A percentile compares a stretch with the other conserved stretches of the same genome.
phyloP scores from a whole-genome alignment of 2,888 invertebrate genomes.

The Clostera curtula region DNA sequence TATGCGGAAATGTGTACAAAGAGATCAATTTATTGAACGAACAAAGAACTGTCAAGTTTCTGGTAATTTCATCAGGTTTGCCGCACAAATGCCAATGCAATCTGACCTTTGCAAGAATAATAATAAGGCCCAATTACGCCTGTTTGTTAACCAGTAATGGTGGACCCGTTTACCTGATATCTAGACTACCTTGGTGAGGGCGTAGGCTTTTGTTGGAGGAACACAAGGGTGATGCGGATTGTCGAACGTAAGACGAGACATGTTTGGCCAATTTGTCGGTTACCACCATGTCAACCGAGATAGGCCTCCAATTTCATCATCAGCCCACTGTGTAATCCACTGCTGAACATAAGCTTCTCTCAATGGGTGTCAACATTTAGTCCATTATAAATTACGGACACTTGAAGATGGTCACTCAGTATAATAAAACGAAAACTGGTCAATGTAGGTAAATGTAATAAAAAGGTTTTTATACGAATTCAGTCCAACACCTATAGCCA shows the following conservation, averaged over 20 bases:
- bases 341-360: too few relatives aligned
- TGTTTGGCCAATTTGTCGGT: not conserved
- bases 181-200: conserved; percentile 62
- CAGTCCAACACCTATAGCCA: too few relatives aligned
- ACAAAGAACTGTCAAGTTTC: conserved; percentile 10
- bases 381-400: too few relatives aligned
- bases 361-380: too few relatives aligned
- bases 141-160: conserved; percentile 9
- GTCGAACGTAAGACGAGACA: conserved; percentile 8
- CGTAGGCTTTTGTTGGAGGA: conserved; percentile 44
- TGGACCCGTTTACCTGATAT: conserved; percentile 21
- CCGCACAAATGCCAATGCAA: conserved; percentile 20
- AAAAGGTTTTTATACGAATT: too few relatives aligned
- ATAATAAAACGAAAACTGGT: too few relatives aligned
- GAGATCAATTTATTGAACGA: too few relatives aligned
- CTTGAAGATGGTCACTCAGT: too few relatives aligned
- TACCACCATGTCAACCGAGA: not conserved
- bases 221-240: conserved; percentile 15
- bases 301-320: not conserved
- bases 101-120: conserved; percentile 29
- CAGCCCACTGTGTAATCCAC: not conserved
- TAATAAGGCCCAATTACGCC: conserved; percentile 31
- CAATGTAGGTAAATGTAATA: too few relatives aligned
- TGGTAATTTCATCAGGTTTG: conserved; percentile 13
- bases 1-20: too few relatives aligned